These are phyloP conservation scores for Xestobium rufovillosum DNA, from an alignment of 2,888 invertebrate species.

Conservation along the genomic window DNA sequence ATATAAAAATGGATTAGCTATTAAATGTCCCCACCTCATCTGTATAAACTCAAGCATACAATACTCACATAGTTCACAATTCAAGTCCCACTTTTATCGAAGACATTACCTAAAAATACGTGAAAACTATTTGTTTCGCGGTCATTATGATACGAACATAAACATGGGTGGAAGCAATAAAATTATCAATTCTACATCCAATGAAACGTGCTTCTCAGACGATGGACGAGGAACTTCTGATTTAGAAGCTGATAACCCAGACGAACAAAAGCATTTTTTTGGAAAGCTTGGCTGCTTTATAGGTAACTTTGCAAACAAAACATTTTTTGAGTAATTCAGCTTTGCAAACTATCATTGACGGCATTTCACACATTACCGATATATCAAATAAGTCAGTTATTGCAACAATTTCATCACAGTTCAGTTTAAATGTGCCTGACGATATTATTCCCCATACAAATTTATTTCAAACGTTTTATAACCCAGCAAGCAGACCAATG, in stretches of 20 bases:
- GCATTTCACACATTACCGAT: neutral
- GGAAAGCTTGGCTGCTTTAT: neutral
- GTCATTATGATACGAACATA: neutral
- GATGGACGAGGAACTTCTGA: neutral
- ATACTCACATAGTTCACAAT: neutral
- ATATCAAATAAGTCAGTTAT: neutral
- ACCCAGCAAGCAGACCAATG: neutral
- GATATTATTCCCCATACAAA: too few relatives aligned
- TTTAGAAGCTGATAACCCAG: neutral
- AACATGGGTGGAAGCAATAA: neutral
- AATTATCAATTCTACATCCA: neutral
- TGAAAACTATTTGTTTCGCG: neutral
- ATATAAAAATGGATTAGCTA: neutral
- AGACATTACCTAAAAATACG: neutral
- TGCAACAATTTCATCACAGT: too few relatives aligned
- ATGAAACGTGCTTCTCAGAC: neutral
- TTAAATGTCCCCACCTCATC: constrained; percentile 1
- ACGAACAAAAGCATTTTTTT: neutral
- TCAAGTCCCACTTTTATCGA: constrained; percentile 1
- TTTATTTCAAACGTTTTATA: neutral
- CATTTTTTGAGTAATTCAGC: neutral
- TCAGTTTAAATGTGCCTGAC: neutral
- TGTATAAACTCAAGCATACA: neutral
- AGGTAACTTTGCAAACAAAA: constrained; percentile 1
- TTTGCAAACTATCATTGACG: neutral